Conservation (phyloP, 1,140 invertebrate genomes). For the Rhyzopertha dominica region DNA sequence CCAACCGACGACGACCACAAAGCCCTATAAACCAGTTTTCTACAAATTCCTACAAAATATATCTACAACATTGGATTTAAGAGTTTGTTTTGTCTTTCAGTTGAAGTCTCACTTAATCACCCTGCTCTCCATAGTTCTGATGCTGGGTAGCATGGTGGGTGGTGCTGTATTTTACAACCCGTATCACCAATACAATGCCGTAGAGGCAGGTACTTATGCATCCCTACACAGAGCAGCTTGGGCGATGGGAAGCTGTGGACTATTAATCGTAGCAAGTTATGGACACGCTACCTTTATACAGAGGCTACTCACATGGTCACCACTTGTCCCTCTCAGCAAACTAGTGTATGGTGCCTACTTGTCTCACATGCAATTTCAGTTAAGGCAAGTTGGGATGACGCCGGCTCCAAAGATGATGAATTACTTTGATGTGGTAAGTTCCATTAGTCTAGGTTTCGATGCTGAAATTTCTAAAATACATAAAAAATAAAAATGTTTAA, state of each 20-base stretch:
- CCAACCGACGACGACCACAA: too few relatives aligned
- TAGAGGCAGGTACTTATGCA: constrained; percentile 54
- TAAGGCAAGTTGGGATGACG: constrained; percentile 46
- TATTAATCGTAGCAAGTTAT: constrained; percentile 48
- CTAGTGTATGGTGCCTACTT: constrained; percentile 69
- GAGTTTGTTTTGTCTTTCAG: constrained; percentile 36
- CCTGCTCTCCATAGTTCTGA: constrained; percentile 36
- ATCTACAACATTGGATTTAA: too few relatives aligned
- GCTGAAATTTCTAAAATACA: too few relatives aligned
- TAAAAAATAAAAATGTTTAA: too few relatives aligned
- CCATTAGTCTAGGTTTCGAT: too few relatives aligned
- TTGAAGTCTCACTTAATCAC: constrained; percentile 41
- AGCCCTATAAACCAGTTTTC: too few relatives aligned
- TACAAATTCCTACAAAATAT: too few relatives aligned
- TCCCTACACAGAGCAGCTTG: constrained; percentile 54
- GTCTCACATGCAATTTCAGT: constrained; percentile 50
- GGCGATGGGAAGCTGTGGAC: constrained; percentile 49
- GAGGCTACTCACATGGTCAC: constrained; percentile 50
- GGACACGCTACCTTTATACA: constrained; percentile 36
- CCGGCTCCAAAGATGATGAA: constrained; percentile 45
- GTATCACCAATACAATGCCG: constrained; percentile 45
- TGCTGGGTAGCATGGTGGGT: constrained; percentile 41
- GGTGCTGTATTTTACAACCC: constrained; percentile 46
- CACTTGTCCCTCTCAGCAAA: constrained; percentile 63
- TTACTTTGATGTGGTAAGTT: constrained; percentile 42